phyloP scores from a whole-genome alignment of 2,113 vertebrate genomes.

The Synchiropus splendidus region DNA sequence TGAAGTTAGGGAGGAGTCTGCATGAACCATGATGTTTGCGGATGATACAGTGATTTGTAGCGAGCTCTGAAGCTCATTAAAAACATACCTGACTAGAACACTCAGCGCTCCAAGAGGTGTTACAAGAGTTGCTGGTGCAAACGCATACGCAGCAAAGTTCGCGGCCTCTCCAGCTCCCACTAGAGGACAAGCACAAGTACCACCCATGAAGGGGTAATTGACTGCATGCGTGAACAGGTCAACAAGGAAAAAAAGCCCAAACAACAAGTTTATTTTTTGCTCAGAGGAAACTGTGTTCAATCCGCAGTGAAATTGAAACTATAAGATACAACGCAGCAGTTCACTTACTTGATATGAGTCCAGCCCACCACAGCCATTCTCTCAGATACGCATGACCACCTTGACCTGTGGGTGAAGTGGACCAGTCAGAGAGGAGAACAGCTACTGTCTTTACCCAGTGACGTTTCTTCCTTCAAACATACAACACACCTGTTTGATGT shows the following conservation, averaged over 20 bases:
- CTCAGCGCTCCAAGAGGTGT: constrained; percentile 78
- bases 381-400: constrained; percentile 77
- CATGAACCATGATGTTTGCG: no score
- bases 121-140: constrained; percentile 78
- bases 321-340: background rate
- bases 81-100: constrained; percentile 73
- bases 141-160: constrained; percentile 80
- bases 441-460: background rate
- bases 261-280: constrained; percentile 19
- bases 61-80: background rate
- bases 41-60: no score
- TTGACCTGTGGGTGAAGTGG: constrained; percentile 59
- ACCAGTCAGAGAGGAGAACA: background rate
- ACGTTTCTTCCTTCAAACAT: no score
- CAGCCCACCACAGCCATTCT: constrained; percentile 82
- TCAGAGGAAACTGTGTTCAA: constrained; percentile 39
- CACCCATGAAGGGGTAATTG: constrained; percentile 27
- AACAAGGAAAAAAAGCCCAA: constrained; percentile 20
- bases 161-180: constrained; percentile 77
- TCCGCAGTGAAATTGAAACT: background rate
- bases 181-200: constrained; percentile 32
- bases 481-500: no score
- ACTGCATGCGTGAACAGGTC: constrained; percentile 21
- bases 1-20: no score
- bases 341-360: constrained; percentile 79